Conservation (phyloP, 2,888 invertebrate genomes). For the Bedellia somnulentella region DNA sequence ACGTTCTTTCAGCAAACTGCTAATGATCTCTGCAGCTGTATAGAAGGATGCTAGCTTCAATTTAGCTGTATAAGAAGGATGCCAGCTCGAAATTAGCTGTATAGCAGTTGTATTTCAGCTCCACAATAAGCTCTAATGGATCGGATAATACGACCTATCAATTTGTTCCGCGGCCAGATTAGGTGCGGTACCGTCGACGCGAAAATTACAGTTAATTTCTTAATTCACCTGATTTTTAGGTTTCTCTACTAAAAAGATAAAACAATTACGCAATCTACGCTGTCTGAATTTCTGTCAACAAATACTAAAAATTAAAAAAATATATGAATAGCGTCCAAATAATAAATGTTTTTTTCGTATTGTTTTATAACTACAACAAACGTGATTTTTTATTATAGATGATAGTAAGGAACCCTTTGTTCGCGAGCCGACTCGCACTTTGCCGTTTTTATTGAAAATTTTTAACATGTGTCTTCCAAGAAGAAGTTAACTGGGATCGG, state of each 20-base stretch:
- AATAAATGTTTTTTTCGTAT: too few relatives aligned
- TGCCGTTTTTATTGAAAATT: too few relatives aligned
- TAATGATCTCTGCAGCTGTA: not conserved
- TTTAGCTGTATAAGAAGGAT: not conserved
- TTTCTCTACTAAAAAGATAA: not conserved
- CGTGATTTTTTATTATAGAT: too few relatives aligned
- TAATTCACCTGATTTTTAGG: not conserved
- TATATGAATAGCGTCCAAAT: too few relatives aligned
- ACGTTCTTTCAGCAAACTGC: not conserved
- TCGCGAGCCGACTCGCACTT: too few relatives aligned
- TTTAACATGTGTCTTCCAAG: too few relatives aligned
- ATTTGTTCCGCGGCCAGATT: conserved; percentile 1
- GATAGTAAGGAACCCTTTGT: too few relatives aligned
- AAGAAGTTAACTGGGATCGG: too few relatives aligned
- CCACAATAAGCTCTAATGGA: conserved; percentile 1
- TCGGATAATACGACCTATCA: conserved; percentile 1
- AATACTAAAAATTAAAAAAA: too few relatives aligned
- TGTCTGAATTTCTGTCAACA: too few relatives aligned
- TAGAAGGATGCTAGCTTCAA: not conserved
- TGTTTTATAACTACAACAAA: too few relatives aligned
- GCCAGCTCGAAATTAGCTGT: not conserved
- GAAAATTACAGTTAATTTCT: not conserved
- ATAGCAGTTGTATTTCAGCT: not conserved
- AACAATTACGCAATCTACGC: not conserved
- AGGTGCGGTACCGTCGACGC: not conserved